Conservation (phyloP, 2,797 vertebrate species). For the Neostethus bicornis region DNA sequence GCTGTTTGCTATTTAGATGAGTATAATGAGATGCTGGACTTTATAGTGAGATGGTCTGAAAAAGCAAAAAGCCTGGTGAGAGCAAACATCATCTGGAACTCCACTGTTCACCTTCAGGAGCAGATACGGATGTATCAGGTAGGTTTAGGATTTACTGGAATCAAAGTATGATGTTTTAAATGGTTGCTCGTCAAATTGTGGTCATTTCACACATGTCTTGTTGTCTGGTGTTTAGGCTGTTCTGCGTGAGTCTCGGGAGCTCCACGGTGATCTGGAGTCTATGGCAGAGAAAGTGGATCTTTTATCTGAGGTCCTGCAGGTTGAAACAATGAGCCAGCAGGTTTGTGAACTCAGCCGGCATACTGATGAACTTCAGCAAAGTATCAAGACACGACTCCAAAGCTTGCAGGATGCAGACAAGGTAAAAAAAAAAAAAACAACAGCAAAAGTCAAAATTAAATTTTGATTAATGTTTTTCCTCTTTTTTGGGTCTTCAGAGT, state of each 20-base stretch:
- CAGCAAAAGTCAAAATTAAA: no score
- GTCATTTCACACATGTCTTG: background rate
- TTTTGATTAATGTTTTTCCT: no score
- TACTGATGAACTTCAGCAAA: conserved; percentile 89
- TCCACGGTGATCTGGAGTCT: conserved; percentile 88
- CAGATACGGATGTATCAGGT: conserved; percentile 95
- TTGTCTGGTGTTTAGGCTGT: conserved; percentile 75
- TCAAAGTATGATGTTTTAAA: background rate
- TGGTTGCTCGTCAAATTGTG: background rate
- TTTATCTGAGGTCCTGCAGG: conserved; percentile 87
- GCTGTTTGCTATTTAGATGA: conserved; percentile 91
- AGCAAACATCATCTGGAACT: conserved; percentile 90
- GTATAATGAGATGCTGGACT: conserved; percentile 92
- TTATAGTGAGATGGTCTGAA: conserved; percentile 92
- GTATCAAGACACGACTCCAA: conserved; percentile 84
- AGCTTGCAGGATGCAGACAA: conserved; percentile 93
- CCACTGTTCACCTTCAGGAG: conserved; percentile 91
- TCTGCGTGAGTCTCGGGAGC: conserved; percentile 91
- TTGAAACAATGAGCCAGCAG: conserved; percentile 89
- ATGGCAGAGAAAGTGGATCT: conserved; percentile 89
- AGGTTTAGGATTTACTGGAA: conserved; percentile 17
- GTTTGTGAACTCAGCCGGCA: conserved; percentile 88
- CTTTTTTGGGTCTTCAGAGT: conserved; percentile 77
- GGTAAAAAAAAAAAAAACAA: conserved; percentile 74
- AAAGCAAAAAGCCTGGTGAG: conserved; percentile 90